Percentiles rank a stretch among this genome's conserved stretches.
phyloP scores from a whole-genome alignment of 2,113 vertebrate species.

The Tonatia bakeri region DNA sequence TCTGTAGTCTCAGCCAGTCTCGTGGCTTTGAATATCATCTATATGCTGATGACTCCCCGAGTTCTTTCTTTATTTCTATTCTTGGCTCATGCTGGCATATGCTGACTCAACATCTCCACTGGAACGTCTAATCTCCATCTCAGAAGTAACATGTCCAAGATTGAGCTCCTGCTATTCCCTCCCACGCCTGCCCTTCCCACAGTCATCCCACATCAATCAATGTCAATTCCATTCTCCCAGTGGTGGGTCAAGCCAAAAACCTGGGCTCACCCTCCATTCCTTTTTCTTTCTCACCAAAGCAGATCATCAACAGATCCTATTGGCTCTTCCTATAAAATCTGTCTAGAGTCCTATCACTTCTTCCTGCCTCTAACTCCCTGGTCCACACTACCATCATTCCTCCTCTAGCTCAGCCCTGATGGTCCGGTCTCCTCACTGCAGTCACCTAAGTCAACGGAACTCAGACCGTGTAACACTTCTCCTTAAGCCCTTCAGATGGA shows the following conservation, averaged over 20 bases:
- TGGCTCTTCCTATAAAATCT: not conserved
- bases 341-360: not conserved
- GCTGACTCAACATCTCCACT: not conserved
- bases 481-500: not conserved
- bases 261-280: not conserved
- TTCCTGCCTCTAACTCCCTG: not conserved
- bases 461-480: not conserved
- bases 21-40: not conserved
- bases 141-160: not conserved
- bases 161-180: not conserved
- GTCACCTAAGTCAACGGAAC: not conserved
- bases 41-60: not conserved
- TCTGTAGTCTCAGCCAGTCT: not conserved
- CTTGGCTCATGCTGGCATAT: not conserved
- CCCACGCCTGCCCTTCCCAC: not conserved
- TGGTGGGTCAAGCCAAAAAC: not conserved
- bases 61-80: not conserved
- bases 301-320: not conserved
- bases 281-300: not conserved
- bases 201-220: not conserved
- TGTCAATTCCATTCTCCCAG: not conserved
- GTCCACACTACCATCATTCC: not conserved
- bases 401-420: not conserved
- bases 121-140: not conserved
- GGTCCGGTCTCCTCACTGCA: not conserved